These are phyloP conservation scores for Enteromius viviparus DNA, from an alignment of 2,797 vertebrate genomes.

Conservation along the genomic window DNA sequence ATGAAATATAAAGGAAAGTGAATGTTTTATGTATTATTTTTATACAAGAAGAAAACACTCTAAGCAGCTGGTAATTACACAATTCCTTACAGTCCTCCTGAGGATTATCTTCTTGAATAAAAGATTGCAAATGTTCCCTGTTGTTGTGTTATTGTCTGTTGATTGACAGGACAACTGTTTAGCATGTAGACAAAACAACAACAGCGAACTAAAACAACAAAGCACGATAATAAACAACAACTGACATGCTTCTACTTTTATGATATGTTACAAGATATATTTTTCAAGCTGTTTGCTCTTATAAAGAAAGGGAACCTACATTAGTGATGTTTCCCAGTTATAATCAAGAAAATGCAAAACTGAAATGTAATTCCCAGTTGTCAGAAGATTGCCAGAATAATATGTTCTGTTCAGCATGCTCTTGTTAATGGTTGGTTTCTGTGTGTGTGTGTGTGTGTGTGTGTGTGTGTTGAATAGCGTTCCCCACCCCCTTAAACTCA, in stretches of 20 bases:
- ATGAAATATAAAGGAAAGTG: neutral
- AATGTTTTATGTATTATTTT: neutral
- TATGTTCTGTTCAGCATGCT: neutral
- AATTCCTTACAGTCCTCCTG: neutral
- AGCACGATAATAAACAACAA: no score
- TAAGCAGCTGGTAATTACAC: neutral
- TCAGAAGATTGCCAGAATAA: neutral
- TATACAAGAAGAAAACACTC: neutral
- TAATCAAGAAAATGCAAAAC: neutral
- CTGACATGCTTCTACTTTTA: neutral
- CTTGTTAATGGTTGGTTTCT: neutral
- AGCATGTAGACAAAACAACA: no score
- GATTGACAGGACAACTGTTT: neutral
- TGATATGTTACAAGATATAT: neutral
- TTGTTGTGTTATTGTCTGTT: neutral
- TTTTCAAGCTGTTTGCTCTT: neutral
- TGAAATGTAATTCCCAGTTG: neutral
- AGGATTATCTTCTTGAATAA: neutral
- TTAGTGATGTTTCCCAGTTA: neutral
- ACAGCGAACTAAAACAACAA: no score
- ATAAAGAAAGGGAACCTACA: neutral
- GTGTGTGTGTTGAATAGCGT: no score
- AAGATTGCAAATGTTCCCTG: neutral
- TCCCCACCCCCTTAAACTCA: constrained; percentile 84
- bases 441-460: neutral